Base-by-base conservation (phyloP, 2,113 vertebrate genomes). In the Otus sunia region DNA sequence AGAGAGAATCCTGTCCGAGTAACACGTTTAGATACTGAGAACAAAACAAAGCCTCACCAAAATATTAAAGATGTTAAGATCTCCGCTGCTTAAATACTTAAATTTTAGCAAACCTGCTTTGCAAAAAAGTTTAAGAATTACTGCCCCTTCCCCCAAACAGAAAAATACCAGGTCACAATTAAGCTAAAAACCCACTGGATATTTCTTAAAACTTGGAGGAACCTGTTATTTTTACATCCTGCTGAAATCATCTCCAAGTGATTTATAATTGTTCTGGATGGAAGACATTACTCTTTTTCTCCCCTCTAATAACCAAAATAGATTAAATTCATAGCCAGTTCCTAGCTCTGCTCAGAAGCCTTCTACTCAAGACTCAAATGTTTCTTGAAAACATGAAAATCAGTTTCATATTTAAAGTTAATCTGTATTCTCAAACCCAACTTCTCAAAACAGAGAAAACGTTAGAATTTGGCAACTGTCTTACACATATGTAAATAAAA, bases 221-320 rank as follows among this genome's bases (percentile, higher is more conserved):
- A 91, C 71, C 89, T 92, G 89, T 92, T 94, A 76, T 64, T 94
- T 93, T 74, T 88, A 88, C 53, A 79, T 77, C 87, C 81, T 74
- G 87, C 91, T 95, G 76, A 94, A 97, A 75, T 45, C 66, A 95
- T 93, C 84, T 88, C 79, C 55, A 67, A 90, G 79, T 71, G 67
- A 91, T 97, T 88, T 93, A 41, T 94, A 96, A 94, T 50, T 93
- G 71, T 73, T 90, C 92, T 90, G 30, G 47, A 76, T 81, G 36
- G 75, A 82, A 93, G 66, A 86, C 30, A 49, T 75, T 68, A 76
- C n/a, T 69, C 64, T 90, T 30, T 73, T 86, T 66, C 72, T 86
- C 60, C 72, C 55, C 47, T 63, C 82, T 90, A 93, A 95, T 91
- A 91, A 97, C 30, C 45, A 81, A 91, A 95, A 90, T 53, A 66